Percentiles rank a stretch among this genome's conserved stretches.
phyloP scores from a whole-genome alignment of 1,140 invertebrate genomes.

The Acyrthosiphon pisum region DNA sequence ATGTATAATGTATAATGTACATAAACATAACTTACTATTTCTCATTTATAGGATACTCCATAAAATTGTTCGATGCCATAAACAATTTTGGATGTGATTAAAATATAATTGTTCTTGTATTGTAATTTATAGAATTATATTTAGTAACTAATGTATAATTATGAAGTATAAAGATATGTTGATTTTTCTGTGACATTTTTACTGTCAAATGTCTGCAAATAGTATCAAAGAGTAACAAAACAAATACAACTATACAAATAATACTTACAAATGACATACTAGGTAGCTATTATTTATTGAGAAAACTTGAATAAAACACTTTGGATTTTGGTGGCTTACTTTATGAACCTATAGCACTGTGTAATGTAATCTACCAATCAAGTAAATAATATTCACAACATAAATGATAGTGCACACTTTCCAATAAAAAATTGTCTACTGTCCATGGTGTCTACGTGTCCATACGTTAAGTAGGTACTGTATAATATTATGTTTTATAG shows the following conservation, averaged over 20 bases:
- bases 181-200: background rate
- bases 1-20: background rate
- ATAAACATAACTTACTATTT: background rate
- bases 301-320: background rate
- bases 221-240: background rate
- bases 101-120: background rate
- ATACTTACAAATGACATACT: background rate
- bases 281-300: background rate
- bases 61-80: background rate
- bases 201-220: background rate
- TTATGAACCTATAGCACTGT: background rate
- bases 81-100: background rate
- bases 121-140: background rate
- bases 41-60: background rate
- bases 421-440: background rate
- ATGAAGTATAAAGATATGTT: background rate
- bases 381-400: background rate
- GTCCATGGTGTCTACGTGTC: background rate
- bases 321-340: background rate
- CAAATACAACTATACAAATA: background rate
- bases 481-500: background rate
- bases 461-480: background rate
- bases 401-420: background rate
- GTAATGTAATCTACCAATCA: background rate
- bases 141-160: background rate